phyloP scores from a whole-genome alignment of 2,888 invertebrate species.

The Priocnemis perturbator region DNA sequence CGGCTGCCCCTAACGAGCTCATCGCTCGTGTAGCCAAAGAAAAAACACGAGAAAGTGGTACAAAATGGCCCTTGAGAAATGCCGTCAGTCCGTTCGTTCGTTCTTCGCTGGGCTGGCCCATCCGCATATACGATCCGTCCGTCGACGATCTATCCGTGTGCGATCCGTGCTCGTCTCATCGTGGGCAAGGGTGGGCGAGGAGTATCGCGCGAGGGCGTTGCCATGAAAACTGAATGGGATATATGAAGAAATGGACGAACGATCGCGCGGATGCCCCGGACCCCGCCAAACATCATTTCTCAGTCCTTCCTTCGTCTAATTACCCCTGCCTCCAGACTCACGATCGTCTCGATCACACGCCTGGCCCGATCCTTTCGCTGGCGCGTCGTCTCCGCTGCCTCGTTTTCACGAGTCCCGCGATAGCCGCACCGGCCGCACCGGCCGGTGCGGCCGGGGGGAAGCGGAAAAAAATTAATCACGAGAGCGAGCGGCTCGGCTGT shows the following conservation, averaged over 20 bases:
- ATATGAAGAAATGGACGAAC: slow-evolving; percentile 51
- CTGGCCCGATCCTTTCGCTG: background rate
- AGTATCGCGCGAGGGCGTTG: slow-evolving; percentile 58
- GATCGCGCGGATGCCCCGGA: slow-evolving; percentile 47
- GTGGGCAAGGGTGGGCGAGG: slow-evolving; percentile 39
- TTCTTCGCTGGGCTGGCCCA: slow-evolving; percentile 1
- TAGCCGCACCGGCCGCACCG: too few relatives aligned
- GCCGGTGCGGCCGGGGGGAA: too few relatives aligned
- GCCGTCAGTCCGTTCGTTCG: slow-evolving; percentile 48
- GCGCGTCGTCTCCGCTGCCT: too few relatives aligned
- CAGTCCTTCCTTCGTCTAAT: slow-evolving; percentile 37
- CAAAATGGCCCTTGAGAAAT: slow-evolving; percentile 69
- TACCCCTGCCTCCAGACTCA: slow-evolving; percentile 18
- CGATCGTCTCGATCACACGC: slow-evolving; percentile 3
- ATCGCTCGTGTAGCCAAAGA: slow-evolving; percentile 61
- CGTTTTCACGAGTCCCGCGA: too few relatives aligned
- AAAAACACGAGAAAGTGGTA: slow-evolving; percentile 68
- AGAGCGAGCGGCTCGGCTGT: too few relatives aligned
- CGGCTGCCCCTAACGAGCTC: slow-evolving; percentile 68
- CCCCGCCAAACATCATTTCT: slow-evolving; percentile 53
- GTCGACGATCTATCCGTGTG: slow-evolving; percentile 8
- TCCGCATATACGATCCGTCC: slow-evolving; percentile 19
- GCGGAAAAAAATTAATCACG: too few relatives aligned
- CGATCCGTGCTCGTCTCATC: slow-evolving; percentile 13
- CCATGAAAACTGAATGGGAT: slow-evolving; percentile 51